Evolutionary conservation across 2,797 vertebrate genomes (phyloP).

Genomic region (Tiaroga cobitis): DNA sequence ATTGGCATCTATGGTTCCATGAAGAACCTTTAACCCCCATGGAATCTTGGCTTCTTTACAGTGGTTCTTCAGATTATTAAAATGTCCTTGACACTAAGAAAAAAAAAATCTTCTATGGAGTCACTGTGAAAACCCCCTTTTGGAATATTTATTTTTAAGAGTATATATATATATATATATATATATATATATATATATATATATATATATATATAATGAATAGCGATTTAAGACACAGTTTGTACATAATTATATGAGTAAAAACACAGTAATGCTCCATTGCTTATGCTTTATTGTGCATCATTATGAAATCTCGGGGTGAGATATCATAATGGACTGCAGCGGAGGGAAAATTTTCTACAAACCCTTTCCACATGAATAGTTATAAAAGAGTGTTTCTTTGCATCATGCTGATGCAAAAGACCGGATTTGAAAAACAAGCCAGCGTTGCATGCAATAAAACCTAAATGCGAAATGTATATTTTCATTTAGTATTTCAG

Average conservation of each 20-base stretch:
- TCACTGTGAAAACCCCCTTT: too few relatives aligned
- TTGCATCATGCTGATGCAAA: not conserved
- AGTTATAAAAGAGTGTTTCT: not conserved
- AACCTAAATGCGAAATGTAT: not conserved
- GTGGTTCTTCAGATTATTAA: not conserved
- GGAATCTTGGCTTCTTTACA: not conserved
- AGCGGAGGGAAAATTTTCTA: not conserved
- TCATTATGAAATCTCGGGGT: constrained; percentile 10
- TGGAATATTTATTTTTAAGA: not conserved
- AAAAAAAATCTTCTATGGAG: not conserved
- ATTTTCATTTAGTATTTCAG: not conserved
- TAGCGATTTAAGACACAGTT: not conserved
- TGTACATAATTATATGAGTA: not conserved
- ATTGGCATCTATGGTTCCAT: not conserved
- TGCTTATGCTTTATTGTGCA: not conserved
- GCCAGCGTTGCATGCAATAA: not conserved
- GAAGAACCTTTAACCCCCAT: not conserved
- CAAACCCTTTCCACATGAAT: not conserved
- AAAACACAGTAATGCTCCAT: constrained; percentile 3
- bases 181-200: too few relatives aligned
- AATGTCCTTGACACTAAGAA: not conserved
- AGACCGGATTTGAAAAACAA: not conserved
- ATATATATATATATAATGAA: not conserved
- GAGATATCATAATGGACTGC: constrained; percentile 15
- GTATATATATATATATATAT: not conserved